phyloP scores from a whole-genome alignment of 2,113 vertebrate genomes.

The Rhinolophus ferrumequinum region DNA sequence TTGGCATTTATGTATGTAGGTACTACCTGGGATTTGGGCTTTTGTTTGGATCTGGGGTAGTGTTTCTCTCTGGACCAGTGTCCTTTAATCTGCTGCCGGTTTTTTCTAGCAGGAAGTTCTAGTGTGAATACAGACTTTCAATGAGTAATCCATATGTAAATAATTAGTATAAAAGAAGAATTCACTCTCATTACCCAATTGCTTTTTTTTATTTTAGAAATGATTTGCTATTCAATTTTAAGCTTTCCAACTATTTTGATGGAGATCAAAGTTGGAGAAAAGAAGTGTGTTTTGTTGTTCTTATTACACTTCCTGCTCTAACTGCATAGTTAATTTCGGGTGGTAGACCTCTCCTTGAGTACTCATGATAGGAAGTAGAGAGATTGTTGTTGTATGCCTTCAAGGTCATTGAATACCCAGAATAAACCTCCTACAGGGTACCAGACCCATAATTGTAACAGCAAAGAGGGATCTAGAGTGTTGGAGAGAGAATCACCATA shows the following conservation, averaged over 20 bases:
- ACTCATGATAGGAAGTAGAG: background rate
- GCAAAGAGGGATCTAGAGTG: constrained; percentile 63
- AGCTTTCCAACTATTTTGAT: constrained; percentile 74
- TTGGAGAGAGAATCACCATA: background rate
- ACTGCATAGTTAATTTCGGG: constrained; percentile 37
- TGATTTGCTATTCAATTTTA: constrained; percentile 72
- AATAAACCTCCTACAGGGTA: constrained; percentile 17
- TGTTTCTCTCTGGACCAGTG: background rate
- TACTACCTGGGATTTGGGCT: background rate
- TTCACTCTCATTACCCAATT: constrained; percentile 13
- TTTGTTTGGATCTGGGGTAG: background rate
- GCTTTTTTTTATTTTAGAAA: constrained; percentile 41
- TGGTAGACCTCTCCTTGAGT: constrained; percentile 17
- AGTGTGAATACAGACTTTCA: constrained; percentile 12
- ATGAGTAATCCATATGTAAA: constrained; percentile 53
- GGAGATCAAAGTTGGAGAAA: constrained; percentile 2
- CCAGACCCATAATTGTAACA: constrained; percentile 43
- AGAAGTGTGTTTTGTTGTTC: background rate
- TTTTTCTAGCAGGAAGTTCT: constrained; percentile 42
- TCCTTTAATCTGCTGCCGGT: background rate
- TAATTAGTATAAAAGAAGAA: constrained; percentile 55
- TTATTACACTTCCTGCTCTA: constrained; percentile 52
- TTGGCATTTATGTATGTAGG: background rate
- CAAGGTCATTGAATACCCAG: background rate
- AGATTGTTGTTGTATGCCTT: constrained; percentile 30